Evolutionary conservation across 2,113 vertebrate species (phyloP).

Genomic region (Pachypanchax playfairii): DNA sequence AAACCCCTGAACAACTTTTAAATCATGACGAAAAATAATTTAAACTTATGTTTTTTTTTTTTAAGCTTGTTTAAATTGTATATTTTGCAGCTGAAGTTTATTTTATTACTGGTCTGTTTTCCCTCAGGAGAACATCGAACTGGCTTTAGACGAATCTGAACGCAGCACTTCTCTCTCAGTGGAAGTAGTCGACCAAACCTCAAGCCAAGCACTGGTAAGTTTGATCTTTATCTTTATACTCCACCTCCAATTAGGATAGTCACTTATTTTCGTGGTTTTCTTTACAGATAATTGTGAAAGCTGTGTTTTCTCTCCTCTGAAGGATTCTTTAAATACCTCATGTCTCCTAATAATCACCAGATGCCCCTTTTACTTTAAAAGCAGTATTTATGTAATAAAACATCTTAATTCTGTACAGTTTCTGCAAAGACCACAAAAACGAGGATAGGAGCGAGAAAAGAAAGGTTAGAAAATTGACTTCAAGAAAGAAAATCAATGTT

Average conservation of each 20-base stretch:
- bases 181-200: constrained; percentile 89
- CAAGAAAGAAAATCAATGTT: constrained; percentile 65
- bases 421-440: constrained; percentile 41
- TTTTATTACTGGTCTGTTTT: constrained; percentile 22
- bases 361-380: constrained; percentile 16
- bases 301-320: constrained; percentile 1
- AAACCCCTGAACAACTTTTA: not conserved
- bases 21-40: not conserved
- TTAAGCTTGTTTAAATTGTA: not conserved
- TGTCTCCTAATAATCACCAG: not conserved
- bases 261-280: constrained; percentile 6
- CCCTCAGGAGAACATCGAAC: constrained; percentile 92
- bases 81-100: not conserved
- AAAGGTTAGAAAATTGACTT: constrained; percentile 71
- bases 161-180: constrained; percentile 83
- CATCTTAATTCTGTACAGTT: constrained; percentile 24
- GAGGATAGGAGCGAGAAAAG: constrained; percentile 42
- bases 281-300: not conserved
- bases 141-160: constrained; percentile 89
- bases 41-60: not conserved
- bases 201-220: constrained; percentile 91
- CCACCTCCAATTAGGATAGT: not conserved
- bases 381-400: constrained; percentile 15
- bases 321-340: constrained; percentile 6
- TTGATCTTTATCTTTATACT: not conserved